phyloP scores from a whole-genome alignment of 1,140 invertebrate genomes.

The Ectropis grisescens region DNA sequence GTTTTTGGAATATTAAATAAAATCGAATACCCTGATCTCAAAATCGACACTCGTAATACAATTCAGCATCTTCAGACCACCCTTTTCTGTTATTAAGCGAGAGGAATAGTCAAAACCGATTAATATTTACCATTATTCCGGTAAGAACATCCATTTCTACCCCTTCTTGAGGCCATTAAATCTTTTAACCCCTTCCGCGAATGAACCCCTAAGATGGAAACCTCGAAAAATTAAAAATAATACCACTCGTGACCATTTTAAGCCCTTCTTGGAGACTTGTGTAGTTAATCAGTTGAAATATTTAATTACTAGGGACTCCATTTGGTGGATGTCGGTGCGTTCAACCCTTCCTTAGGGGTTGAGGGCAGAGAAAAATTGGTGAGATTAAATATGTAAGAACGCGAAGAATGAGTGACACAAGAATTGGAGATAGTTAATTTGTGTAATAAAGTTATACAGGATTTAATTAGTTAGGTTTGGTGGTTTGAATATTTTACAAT shows the following conservation, averaged over 20 bases:
- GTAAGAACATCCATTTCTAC: constrained; percentile 31
- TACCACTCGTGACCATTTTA: constrained; percentile 28
- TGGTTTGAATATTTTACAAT: too few relatives aligned
- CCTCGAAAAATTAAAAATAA: constrained; percentile 68
- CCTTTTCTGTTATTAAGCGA: too few relatives aligned
- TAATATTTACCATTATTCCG: constrained; percentile 40
- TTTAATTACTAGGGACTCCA: constrained; percentile 50
- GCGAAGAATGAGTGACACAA: too few relatives aligned
- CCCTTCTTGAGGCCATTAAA: constrained; percentile 28
- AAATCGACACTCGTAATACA: too few relatives aligned
- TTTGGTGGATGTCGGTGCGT: constrained; percentile 30
- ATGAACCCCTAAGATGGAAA: constrained; percentile 32
- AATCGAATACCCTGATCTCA: too few relatives aligned
- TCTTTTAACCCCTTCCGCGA: constrained; percentile 40
- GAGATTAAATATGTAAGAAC: too few relatives aligned
- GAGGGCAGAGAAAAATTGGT: not conserved
- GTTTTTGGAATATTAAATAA: too few relatives aligned
- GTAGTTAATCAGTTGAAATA: constrained; percentile 63
- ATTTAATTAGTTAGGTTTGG: too few relatives aligned
- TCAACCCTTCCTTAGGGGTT: constrained; percentile 25
- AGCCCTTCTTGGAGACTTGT: constrained; percentile 33
- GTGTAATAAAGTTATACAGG: too few relatives aligned
- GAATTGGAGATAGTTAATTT: too few relatives aligned
- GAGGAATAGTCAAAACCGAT: constrained; percentile 23
- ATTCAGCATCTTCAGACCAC: too few relatives aligned